A percentile compares a stretch with the other conserved stretches of the same genome.
Evolutionary conservation across 2,888 invertebrate species (phyloP).

Genomic region (Mesodorylaimus sp.): DNA sequence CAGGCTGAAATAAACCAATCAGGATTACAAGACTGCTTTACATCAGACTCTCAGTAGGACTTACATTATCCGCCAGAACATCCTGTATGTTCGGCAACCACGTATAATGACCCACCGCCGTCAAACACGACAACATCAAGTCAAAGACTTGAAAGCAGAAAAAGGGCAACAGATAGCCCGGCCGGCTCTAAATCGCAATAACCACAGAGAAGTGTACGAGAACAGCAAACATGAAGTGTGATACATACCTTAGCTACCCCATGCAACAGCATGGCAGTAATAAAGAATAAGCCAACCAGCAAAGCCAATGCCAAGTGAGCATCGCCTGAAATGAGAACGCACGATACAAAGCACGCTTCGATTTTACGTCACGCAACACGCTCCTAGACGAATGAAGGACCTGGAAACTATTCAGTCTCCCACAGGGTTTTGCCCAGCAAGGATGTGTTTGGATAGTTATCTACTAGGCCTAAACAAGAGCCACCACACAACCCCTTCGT

Average conservation of each 20-base stretch:
- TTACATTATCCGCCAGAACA: slow-evolving; percentile 19
- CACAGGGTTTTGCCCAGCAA: no score
- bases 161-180: slow-evolving; percentile 33
- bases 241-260: slow-evolving; percentile 26
- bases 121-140: slow-evolving; percentile 31
- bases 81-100: slow-evolving; percentile 31
- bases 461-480: no score
- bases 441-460: no score
- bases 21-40: no score
- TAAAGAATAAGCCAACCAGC: slow-evolving; percentile 15
- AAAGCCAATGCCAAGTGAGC: slow-evolving; percentile 10
- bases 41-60: no score
- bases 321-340: slow-evolving; percentile 6
- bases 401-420: no score
- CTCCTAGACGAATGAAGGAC: no score
- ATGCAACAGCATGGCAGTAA: slow-evolving; percentile 28
- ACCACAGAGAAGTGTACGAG: no score
- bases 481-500: no score
- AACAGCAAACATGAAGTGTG: no score
- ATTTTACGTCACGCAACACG: no score
- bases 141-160: slow-evolving; percentile 35
- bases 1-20: slow-evolving; percentile 8
- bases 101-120: slow-evolving; percentile 31
- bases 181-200: slow-evolving; percentile 16
- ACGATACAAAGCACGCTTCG: no score